Evolutionary conservation across 2,888 invertebrate genomes (phyloP), one percentile per base, ranked within the genome.

Genomic region (Biston betularia): DNA sequence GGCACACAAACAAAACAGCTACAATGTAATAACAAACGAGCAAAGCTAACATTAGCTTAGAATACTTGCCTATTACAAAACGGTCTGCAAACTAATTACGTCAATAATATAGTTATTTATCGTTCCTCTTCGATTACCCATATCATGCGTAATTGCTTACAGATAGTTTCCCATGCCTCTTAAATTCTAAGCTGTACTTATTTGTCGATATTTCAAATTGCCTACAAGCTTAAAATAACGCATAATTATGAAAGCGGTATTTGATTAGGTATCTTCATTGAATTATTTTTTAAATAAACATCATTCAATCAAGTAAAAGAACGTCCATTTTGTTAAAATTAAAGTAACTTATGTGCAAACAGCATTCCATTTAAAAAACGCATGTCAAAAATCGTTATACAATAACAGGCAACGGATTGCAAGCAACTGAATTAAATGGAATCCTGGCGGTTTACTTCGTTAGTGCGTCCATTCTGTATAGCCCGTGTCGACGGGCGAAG

Each of bases 101-200:
- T 84, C 84, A 85, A 90, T 90, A 68, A 68, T 68, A 59, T 54
- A 89, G 87, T 88, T 83, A 83, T 86, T 82, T 82, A 80, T 79
- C 74, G 82, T 80, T 74, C 76, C 58, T 59, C 63, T 58, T 79
- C 74, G 72, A 87, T 89, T 87, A 86, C 77, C 71, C 71, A 81
- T 78, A 81, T 81, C 77, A 76, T 72, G 52, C 65, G 79, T 89
- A 86, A 90, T 89, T 81, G 85, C 76, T 79, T 73, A 70, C 72
- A 81, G 79, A 78, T 83, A 86, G 85, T 88, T 86, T 88, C 88
- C 86, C 87, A 87, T 87, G 70, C 79, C 77, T 72, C 77, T 79
- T 75, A 70, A 68, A 68, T 68, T 68, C 59, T 67, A 71, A 73
- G 75, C 75, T 76, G 63, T 55, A 63, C 69, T 69, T 77, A 75